Conservation (phyloP, 2,888 invertebrate species). For the Pseudoips prasinana region DNA sequence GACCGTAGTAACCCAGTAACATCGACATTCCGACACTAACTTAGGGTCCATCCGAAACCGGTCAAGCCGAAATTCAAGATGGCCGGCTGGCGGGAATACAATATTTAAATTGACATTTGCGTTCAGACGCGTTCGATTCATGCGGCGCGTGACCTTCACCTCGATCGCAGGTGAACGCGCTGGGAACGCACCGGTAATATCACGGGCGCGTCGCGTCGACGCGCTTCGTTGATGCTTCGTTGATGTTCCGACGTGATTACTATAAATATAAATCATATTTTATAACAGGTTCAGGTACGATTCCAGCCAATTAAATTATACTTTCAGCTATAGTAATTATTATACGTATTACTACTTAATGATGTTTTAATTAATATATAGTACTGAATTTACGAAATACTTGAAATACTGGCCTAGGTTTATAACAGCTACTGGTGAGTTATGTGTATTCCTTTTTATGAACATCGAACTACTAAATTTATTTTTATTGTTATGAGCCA, state of each 20-base stretch:
- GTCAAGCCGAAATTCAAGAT: slow-evolving; percentile 54
- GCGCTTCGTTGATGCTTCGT: slow-evolving; percentile 27
- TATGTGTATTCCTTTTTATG: too few species aligned
- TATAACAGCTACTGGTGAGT: too few species aligned
- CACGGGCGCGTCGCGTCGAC: slow-evolving; percentile 30
- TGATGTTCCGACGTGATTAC: slow-evolving; percentile 11
- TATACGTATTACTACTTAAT: too few species aligned
- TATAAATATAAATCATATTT: slow-evolving; percentile 13
- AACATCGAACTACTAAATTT: too few species aligned
- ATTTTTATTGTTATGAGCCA: too few species aligned
- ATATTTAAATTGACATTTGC: slow-evolving; percentile 66
- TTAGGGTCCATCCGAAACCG: too few species aligned
- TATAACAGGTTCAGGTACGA: slow-evolving; percentile 10
- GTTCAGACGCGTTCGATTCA: slow-evolving; percentile 51
- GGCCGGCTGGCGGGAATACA: slow-evolving; percentile 63
- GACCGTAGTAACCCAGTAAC: too few species aligned
- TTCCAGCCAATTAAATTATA: slow-evolving; percentile 6
- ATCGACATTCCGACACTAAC: too few species aligned
- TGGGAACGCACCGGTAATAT: slow-evolving; percentile 44
- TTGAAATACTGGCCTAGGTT: too few species aligned
- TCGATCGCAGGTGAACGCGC: slow-evolving; percentile 71
- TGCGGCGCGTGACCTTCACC: slow-evolving; percentile 72
- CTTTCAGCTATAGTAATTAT: neutral
- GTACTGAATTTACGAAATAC: too few species aligned
- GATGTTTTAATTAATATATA: too few species aligned